Percentiles rank a stretch among this genome's conserved stretches.
These are phyloP conservation scores for Zosterops japonicus DNA, from an alignment of 2,113 vertebrate species.

Conservation along the genomic window DNA sequence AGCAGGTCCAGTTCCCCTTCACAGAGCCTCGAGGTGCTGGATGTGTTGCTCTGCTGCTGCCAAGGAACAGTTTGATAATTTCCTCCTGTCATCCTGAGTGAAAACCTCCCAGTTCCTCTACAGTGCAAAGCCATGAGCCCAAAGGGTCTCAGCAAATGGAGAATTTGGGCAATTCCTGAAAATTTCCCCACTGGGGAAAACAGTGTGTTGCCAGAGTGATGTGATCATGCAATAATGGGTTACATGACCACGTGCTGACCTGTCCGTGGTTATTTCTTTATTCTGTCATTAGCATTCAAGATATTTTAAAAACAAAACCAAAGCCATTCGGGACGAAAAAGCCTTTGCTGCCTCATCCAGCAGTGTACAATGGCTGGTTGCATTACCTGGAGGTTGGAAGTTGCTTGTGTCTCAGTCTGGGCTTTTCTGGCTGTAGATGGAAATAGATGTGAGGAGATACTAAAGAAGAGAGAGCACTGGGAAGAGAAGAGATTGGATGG, in stretches of 20 bases:
- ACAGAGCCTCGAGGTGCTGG: neutral
- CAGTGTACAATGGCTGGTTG: neutral
- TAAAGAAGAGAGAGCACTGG: neutral
- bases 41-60: neutral
- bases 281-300: neutral
- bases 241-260: accelerated
- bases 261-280: neutral
- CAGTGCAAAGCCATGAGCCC: neutral
- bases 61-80: neutral
- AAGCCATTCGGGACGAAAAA: neutral
- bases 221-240: neutral
- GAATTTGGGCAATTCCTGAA: neutral
- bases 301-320: neutral
- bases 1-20: neutral
- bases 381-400: neutral
- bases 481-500: neutral
- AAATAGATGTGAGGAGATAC: neutral
- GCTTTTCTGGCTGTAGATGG: neutral
- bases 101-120: neutral
- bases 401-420: neutral
- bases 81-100: neutral
- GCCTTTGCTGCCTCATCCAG: neutral
- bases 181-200: neutral
- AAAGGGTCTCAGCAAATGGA: neutral
- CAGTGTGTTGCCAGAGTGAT: neutral